Conservation (phyloP, 2,797 vertebrate genomes). For the Galagoides demidoff region DNA sequence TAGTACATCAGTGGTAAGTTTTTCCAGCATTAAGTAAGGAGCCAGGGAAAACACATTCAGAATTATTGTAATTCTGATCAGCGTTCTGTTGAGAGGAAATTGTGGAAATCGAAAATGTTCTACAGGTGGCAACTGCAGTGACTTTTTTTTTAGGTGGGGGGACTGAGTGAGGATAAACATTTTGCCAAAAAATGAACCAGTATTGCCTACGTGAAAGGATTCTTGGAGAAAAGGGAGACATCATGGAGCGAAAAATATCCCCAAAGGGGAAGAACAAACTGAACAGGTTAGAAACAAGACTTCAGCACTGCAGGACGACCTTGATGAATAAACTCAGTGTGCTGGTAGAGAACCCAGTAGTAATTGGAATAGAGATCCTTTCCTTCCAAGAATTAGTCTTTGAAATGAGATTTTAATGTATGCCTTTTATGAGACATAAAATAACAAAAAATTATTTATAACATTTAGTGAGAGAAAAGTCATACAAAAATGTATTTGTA, state of each 20-base stretch:
- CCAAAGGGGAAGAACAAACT: neutral
- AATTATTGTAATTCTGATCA: conserved; percentile 66
- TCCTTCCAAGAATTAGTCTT: neutral
- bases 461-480: conserved; percentile 12
- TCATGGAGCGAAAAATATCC: conserved; percentile 5
- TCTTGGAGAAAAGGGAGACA: conserved; percentile 30
- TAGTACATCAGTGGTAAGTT: conserved; percentile 56
- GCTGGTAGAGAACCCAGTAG: neutral
- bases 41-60: conserved; percentile 36
- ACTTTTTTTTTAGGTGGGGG: neutral
- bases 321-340: neutral
- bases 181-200: conserved; percentile 58
- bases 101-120: conserved; percentile 66
- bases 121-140: conserved; percentile 59
- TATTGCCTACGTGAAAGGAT: conserved; percentile 48
- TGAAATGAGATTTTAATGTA: conserved; percentile 36
- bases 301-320: neutral
- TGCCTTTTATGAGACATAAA: conserved; percentile 49
- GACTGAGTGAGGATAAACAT: neutral
- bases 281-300: neutral
- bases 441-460: conserved; percentile 55
- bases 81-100: conserved; percentile 74
- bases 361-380: conserved; percentile 13
- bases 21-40: conserved; percentile 66
- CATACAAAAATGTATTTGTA: conserved; percentile 17